These are phyloP conservation scores for Babyrousa celebensis DNA, from an alignment of 2,797 vertebrate genomes.

Conservation along the genomic window DNA sequence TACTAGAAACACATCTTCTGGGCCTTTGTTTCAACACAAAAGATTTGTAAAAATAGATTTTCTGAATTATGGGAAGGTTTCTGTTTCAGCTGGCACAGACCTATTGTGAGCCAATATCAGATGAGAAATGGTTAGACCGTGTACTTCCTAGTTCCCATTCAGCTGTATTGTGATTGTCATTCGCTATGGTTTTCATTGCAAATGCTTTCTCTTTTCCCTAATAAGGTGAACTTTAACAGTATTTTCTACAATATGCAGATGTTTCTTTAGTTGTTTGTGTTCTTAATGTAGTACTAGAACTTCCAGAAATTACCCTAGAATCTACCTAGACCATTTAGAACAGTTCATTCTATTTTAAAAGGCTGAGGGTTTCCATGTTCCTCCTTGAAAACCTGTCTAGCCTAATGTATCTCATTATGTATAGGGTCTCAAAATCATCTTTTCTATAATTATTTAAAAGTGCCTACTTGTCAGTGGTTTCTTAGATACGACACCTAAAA, in stretches of 20 bases:
- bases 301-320: conserved; percentile 15
- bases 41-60: conserved; percentile 41
- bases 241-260: conserved; percentile 36
- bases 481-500: not conserved
- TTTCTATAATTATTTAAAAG: not conserved
- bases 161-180: not conserved
- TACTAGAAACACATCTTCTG: not conserved
- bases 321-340: conserved; percentile 21
- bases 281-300: not conserved
- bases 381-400: not conserved
- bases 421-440: not conserved
- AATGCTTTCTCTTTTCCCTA: conserved; percentile 36
- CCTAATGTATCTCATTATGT: not conserved
- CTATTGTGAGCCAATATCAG: not conserved
- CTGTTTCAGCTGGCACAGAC: conserved; percentile 16
- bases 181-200: not conserved
- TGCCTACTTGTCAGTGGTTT: not conserved
- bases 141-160: conserved; percentile 13
- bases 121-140: not conserved
- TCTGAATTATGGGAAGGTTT: conserved; percentile 56
- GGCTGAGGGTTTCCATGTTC: not conserved
- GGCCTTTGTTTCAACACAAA: conserved; percentile 49
- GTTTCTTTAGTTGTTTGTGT: conserved; percentile 21
- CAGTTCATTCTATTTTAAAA: conserved; percentile 41
- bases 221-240: not conserved